phyloP scores from a whole-genome alignment of 2,797 vertebrate species.

The Melanotaenia boesemani region DNA sequence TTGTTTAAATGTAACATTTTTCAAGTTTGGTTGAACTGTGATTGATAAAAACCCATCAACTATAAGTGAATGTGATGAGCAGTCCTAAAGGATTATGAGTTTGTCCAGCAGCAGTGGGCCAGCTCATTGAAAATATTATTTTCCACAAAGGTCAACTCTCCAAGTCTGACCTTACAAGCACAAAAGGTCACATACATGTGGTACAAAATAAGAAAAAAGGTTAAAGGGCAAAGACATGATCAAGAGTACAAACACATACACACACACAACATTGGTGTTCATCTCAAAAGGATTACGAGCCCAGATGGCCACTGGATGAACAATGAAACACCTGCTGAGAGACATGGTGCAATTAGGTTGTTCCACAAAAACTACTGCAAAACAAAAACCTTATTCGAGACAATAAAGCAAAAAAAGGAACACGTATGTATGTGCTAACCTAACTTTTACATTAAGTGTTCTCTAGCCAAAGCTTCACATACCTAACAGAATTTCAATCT shows the following conservation, averaged over 20 bases:
- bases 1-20: neutral
- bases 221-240: constrained; percentile 53
- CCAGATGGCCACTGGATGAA: constrained; percentile 84
- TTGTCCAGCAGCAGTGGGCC: constrained; percentile 37
- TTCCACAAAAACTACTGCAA: constrained; percentile 35
- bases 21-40: neutral
- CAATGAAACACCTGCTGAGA: constrained; percentile 84
- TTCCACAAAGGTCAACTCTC: constrained; percentile 68
- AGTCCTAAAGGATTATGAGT: constrained; percentile 25
- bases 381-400: constrained; percentile 37
- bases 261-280: constrained; percentile 56
- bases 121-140: constrained; percentile 42
- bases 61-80: constrained; percentile 8
- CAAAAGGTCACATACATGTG: constrained; percentile 56
- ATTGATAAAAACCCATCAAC: constrained; percentile 1
- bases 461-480: neutral
- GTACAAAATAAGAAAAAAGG: constrained; percentile 68
- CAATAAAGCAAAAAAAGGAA: constrained; percentile 21
- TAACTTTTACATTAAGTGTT: constrained; percentile 10
- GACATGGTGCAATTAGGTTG: constrained; percentile 65
- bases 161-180: constrained; percentile 62
- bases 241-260: constrained; percentile 30
- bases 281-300: constrained; percentile 81
- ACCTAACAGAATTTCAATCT: no score
- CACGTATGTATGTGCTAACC: constrained; percentile 12